Evolutionary conservation across 2,113 vertebrate genomes (phyloP).

Genomic region (Ammodytes marinus): DNA sequence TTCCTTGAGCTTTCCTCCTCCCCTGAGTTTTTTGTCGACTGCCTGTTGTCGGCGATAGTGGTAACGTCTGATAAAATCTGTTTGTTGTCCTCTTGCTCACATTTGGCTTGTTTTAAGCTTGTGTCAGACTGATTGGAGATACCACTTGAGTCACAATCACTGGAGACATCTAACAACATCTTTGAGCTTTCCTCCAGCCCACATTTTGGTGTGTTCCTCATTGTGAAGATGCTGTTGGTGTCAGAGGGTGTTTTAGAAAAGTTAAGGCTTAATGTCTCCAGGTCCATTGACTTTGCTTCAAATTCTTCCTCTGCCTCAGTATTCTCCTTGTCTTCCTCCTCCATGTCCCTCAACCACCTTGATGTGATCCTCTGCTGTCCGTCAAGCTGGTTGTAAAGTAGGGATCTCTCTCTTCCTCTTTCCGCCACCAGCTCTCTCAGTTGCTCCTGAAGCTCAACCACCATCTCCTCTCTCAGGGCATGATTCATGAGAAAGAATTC

Average conservation of each 20-base stretch:
- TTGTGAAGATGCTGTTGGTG: neutral
- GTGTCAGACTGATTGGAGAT: neutral
- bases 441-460: neutral
- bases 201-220: neutral
- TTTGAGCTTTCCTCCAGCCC: neutral
- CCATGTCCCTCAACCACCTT: neutral
- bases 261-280: neutral
- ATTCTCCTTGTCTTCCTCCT: neutral
- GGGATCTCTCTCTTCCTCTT: neutral
- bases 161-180: neutral
- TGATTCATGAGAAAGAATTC: conserved; percentile 9
- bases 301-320: neutral
- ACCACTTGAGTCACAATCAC: neutral
- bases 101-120: neutral
- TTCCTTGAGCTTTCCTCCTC: neutral
- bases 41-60: neutral
- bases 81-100: conserved; percentile 4
- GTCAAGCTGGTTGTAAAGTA: neutral
- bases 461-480: neutral
- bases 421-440: neutral
- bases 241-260: neutral
- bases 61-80: neutral
- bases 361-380: neutral
- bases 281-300: neutral
- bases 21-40: neutral